Evolutionary conservation across 2,888 invertebrate species (phyloP), one percentile per base, ranked within the genome.

Genomic region (Drosophila mulleri): DNA sequence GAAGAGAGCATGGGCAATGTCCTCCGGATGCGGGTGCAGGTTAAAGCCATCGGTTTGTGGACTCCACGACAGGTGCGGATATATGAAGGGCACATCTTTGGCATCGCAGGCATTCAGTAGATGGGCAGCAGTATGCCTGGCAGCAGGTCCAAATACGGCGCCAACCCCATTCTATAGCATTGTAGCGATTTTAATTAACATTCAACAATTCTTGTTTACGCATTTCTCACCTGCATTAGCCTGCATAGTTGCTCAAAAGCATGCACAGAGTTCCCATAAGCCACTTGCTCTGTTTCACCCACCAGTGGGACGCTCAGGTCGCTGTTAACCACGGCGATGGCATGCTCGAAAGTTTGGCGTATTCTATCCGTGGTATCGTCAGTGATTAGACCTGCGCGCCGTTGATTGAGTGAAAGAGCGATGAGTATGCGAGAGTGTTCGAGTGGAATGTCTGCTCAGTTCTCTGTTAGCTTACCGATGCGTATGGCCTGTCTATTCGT

Each of bases 71-170:
- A 96, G 96, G 81, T 95, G 95, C 0, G 95, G 95, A 89, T 97
- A 95, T 61, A 98, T 94, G 88, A 97, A 97, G 0, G 98, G 98
- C 67, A 98, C 94, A 93, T 98, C 97, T 80, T 97, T 94, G 54
- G 94, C 94, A 90, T 97, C 96, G 74, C 97, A 96, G 63, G 98
- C 95, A 41, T 97, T 96, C 88, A 97, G 96, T 44, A 98, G 95
- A 91, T 97, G 96, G 54, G 95, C 94, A 7, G 97, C 94, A 0
- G 96, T 94, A 50, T 94, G 93, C 74, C 94, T 94, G 60, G 95
- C 94, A 71, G 95, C 94, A 0, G 98, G 98, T 1, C 98, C 98
- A 90, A 98, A 96, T 65, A 98, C 94, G 26, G 96, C 98, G 0
- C 96, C 96, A 6, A 98, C 94, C 29, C 97, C 97, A 41, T 93